These are phyloP conservation scores for Loris lydekkerianus DNA, from an alignment of 2,797 vertebrate genomes.

Conservation along the genomic window DNA sequence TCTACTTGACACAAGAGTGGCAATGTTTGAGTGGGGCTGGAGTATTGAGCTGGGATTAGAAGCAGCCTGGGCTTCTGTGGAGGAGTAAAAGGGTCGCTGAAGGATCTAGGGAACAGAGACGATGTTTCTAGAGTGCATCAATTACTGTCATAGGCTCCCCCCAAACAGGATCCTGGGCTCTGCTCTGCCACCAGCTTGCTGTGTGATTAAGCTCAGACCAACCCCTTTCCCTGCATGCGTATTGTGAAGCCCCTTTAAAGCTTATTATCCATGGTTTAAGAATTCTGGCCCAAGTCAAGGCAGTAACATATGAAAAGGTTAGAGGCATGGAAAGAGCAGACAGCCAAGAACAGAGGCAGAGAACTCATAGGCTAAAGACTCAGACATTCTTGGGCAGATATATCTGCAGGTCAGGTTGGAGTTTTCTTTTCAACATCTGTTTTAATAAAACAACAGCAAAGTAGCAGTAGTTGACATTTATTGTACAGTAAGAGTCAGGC, in stretches of 20 bases:
- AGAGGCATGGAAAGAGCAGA: not conserved
- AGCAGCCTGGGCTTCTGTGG: not conserved
- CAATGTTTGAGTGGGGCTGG: not conserved
- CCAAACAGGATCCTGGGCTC: not conserved
- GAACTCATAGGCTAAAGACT: not conserved
- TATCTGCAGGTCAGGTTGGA: not conserved
- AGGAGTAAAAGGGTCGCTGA: not conserved
- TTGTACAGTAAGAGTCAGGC: not conserved
- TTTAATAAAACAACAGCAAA: not conserved
- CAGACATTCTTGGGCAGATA: not conserved
- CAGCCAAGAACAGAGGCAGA: not conserved
- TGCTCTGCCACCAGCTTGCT: not conserved
- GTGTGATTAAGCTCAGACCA: not conserved
- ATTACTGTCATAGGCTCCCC: not conserved
- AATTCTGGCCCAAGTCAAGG: not conserved
- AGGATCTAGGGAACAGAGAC: not conserved
- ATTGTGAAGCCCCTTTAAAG: not conserved
- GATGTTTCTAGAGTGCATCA: not conserved
- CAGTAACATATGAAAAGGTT: not conserved
- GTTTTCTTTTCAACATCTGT: conserved; percentile 16
- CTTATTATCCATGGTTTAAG: not conserved
- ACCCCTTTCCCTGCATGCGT: not conserved
- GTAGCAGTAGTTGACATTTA: not conserved
- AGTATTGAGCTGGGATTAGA: not conserved
- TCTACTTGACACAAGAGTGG: not conserved